phyloP scores from a whole-genome alignment of 2,113 vertebrate species.

The Trochalopteron elliotii region DNA sequence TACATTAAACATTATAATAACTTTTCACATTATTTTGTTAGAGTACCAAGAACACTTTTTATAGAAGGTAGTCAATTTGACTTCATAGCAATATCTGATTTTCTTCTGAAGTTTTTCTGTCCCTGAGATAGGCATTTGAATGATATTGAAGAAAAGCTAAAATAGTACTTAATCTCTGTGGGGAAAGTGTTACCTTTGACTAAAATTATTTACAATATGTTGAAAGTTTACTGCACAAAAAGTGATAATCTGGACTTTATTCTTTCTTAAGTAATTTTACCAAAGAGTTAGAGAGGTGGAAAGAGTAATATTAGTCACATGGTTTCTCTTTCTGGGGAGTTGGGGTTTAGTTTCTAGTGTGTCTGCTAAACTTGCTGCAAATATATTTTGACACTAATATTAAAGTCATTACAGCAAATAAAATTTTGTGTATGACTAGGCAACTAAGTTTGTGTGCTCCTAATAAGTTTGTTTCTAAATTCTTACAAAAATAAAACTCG shows the following conservation, averaged over 20 bases:
- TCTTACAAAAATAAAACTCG: conserved; percentile 25
- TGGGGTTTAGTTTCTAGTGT: background rate
- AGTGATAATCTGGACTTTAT: background rate
- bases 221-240: conserved; percentile 19
- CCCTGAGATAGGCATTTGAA: background rate
- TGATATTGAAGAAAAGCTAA: conserved; percentile 17
- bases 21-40: background rate
- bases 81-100: conserved; percentile 3
- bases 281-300: background rate
- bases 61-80: background rate
- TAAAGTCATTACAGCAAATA: background rate
- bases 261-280: background rate
- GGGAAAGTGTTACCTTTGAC: conserved; percentile 13
- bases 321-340: background rate
- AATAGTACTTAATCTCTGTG: conserved; percentile 9
- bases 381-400: background rate
- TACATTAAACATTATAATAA: background rate
- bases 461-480: conserved; percentile 47
- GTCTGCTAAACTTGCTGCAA: background rate
- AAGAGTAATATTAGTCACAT: background rate
- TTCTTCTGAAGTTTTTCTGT: conserved; percentile 26
- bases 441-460: conserved; percentile 21
- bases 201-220: conserved; percentile 54
- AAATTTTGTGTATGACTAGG: background rate
- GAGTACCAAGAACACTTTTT: background rate